Conservation (phyloP, 2,113 vertebrate genomes). For the Potamarius usumacintae region DNA sequence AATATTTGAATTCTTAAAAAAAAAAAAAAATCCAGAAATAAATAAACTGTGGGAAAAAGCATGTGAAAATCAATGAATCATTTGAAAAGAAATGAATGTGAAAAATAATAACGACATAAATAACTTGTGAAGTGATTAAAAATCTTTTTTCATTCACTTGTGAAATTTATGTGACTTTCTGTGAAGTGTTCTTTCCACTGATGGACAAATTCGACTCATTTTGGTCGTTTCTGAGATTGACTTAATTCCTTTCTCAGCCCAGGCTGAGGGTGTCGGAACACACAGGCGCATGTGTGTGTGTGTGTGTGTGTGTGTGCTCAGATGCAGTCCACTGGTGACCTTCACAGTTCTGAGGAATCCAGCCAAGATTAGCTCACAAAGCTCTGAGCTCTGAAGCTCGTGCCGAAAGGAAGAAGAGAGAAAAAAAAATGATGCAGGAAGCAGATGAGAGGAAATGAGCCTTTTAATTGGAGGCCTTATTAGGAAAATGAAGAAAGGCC, state of each 20-base stretch:
- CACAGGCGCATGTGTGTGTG: conserved; percentile 13
- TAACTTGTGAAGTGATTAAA: not conserved
- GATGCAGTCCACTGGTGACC: conserved; percentile 58
- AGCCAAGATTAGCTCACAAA: conserved; percentile 46
- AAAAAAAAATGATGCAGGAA: conserved; percentile 50
- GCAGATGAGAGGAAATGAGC: conserved; percentile 73
- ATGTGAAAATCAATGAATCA: not conserved
- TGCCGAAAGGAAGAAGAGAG: conserved; percentile 37
- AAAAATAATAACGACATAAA: not conserved
- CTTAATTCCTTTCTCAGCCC: conserved; percentile 2
- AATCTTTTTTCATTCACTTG: not conserved
- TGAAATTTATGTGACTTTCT: not conserved
- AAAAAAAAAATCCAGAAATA: too few species aligned
- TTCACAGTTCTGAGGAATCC: conserved; percentile 61
- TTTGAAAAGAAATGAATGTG: not conserved
- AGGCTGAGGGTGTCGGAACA: not conserved
- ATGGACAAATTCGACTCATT: not conserved
- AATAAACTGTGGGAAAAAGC: not conserved
- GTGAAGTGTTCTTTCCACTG: not conserved
- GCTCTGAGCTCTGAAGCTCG: conserved; percentile 33
- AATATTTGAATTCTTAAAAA: not conserved
- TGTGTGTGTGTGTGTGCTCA: conserved; percentile 18
- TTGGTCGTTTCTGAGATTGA: not conserved
- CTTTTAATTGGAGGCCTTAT: conserved; percentile 71
- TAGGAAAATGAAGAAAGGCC: conserved; percentile 50